These are phyloP conservation scores for Thelaira solivaga DNA, from an alignment of 2,888 invertebrate species.

Conservation along the genomic window DNA sequence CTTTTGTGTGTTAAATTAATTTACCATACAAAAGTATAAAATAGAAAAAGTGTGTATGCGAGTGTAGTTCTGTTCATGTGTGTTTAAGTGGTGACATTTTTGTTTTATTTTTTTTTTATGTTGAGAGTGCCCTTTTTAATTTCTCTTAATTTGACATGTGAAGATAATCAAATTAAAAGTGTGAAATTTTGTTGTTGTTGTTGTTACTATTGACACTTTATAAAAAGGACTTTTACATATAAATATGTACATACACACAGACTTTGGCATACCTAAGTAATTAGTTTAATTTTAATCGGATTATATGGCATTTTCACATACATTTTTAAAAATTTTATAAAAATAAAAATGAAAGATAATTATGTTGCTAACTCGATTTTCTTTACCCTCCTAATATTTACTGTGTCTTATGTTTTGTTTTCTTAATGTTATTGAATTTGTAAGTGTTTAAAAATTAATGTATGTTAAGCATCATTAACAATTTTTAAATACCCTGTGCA, in stretches of 20 bases:
- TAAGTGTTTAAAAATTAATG: conserved; percentile 19
- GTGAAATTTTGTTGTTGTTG: conserved; percentile 60
- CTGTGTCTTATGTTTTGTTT: too few species aligned
- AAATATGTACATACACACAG: too few species aligned
- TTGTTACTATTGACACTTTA: conserved; percentile 16
- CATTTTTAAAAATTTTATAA: conserved; percentile 6
- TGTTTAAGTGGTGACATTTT: not conserved
- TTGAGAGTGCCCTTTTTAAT: conserved; percentile 38
- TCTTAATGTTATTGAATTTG: not conserved
- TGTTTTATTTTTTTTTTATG: not conserved
- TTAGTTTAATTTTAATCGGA: conserved; percentile 60
- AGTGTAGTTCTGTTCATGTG: not conserved
- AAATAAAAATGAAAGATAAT: conserved; percentile 8
- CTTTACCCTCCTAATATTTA: too few species aligned
- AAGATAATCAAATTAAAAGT: conserved; percentile 62
- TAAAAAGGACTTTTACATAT: conserved; percentile 36
- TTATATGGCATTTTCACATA: conserved; percentile 55
- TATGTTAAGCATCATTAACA: too few species aligned
- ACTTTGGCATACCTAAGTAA: too few species aligned
- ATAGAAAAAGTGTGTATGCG: not conserved
- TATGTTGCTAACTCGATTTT: too few species aligned
- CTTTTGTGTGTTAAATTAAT: not conserved
- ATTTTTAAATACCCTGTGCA: too few species aligned
- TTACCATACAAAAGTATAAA: not conserved
- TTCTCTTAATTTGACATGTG: conserved; percentile 62